Conservation (phyloP, 2,113 vertebrate genomes). For the Canis aureus region DNA sequence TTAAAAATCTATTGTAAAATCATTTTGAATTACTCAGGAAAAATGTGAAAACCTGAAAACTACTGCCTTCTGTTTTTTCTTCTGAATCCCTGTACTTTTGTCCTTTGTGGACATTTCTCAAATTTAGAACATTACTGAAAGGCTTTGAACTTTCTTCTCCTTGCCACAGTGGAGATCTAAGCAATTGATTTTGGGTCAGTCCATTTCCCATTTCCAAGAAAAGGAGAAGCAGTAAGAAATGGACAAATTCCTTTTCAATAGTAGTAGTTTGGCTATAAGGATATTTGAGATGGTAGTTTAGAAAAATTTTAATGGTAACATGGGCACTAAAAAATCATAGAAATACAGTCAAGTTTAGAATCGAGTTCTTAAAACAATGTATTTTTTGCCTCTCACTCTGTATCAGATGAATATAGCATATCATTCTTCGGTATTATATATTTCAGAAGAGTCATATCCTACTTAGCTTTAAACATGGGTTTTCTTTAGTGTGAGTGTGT, state of each 20-base stretch:
- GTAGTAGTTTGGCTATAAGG: slow-evolving; percentile 56
- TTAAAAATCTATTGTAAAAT: slow-evolving; percentile 77
- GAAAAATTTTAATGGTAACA: slow-evolving; percentile 64
- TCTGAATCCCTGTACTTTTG: slow-evolving; percentile 51
- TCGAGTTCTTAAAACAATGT: slow-evolving; percentile 51
- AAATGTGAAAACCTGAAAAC: slow-evolving; percentile 49
- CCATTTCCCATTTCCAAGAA: slow-evolving; percentile 52
- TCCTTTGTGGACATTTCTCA: slow-evolving; percentile 49
- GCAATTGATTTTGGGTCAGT: slow-evolving; percentile 61
- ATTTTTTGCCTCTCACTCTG: slow-evolving; percentile 67
- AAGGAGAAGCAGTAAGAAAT: slow-evolving; percentile 61
- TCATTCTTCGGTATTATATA: neutral
- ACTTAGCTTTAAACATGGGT: slow-evolving; percentile 44
- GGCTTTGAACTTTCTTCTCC: slow-evolving; percentile 61
- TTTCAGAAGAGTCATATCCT: neutral
- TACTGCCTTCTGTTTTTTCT: neutral
- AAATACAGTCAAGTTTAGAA: slow-evolving; percentile 15
- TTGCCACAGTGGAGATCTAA: slow-evolving; percentile 22
- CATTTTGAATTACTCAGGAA: slow-evolving; percentile 71
- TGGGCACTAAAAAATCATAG: slow-evolving; percentile 56
- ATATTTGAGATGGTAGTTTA: slow-evolving; percentile 64
- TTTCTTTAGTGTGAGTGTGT: neutral
- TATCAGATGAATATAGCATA: neutral
- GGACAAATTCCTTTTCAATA: slow-evolving; percentile 42
- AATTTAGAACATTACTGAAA: slow-evolving; percentile 62